Evolutionary conservation across 2,888 invertebrate genomes (phyloP).

Genomic region (Drosophila robusta): DNA sequence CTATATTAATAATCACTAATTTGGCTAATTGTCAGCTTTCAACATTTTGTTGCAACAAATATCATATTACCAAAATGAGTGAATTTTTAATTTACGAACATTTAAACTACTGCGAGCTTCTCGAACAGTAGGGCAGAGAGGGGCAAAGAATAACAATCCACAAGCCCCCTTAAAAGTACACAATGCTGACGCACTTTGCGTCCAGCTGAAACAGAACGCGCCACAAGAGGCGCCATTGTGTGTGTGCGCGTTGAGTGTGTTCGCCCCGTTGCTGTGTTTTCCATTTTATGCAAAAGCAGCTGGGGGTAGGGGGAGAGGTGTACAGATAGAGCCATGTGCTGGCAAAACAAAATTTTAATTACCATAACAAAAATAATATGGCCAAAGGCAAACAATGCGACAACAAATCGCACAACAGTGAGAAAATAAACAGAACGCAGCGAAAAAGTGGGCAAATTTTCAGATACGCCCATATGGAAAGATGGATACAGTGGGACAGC

Average conservation of each 20-base stretch:
- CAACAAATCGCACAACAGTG: constrained; percentile 59
- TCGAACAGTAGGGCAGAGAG: background rate
- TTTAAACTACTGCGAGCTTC: background rate
- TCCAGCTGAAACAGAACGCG: constrained; percentile 17
- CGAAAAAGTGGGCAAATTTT: constrained; percentile 29
- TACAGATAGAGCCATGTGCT: constrained; percentile 30
- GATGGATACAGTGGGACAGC: background rate
- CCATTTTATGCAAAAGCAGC: background rate
- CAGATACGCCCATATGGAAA: constrained; percentile 14
- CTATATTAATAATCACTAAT: too few species aligned
- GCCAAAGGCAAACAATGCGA: constrained; percentile 50
- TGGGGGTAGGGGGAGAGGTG: background rate
- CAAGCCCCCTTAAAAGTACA: constrained; percentile 8
- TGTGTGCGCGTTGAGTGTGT: background rate
- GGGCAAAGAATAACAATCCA: background rate
- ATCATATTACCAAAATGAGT: background rate
- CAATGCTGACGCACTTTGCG: constrained; percentile 17
- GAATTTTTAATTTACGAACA: background rate
- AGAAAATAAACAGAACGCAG: constrained; percentile 60
- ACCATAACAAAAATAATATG: constrained; percentile 55
- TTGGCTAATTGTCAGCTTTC: background rate
- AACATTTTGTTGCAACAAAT: background rate
- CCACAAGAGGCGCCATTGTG: constrained; percentile 26
- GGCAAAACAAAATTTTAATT: constrained; percentile 49
- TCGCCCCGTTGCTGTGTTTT: constrained; percentile 1